These are phyloP conservation scores for Rhopilema esculentum DNA, from an alignment of 30 jellyfish, hydroid and myxozoan species.

Conservation along the genomic window DNA sequence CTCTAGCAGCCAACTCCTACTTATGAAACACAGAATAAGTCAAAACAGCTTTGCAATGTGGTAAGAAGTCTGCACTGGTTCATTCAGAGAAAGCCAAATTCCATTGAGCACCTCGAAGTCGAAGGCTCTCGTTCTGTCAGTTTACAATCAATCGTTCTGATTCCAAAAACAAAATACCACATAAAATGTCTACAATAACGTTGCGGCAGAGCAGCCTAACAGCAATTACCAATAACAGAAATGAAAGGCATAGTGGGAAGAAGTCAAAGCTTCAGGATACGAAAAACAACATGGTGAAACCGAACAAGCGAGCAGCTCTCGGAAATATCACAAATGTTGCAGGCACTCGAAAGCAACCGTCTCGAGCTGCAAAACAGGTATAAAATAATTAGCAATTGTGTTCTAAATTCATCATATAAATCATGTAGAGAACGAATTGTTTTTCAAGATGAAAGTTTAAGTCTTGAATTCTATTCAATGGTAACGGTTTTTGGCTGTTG, in stretches of 20 bases:
- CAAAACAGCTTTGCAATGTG: not conserved
- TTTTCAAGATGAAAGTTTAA: not conserved
- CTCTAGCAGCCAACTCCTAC: not conserved
- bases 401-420: not conserved
- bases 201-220: constrained; percentile 62
- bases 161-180: not conserved
- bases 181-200: constrained; percentile 49
- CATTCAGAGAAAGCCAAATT: constrained; percentile 42
- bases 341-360: constrained; percentile 91
- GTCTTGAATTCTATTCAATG: too few relatives aligned
- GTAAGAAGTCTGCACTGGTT: not conserved
- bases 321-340: constrained; percentile 84
- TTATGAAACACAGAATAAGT: not conserved
- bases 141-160: constrained; percentile 1
- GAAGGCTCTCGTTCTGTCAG: constrained; percentile 38
- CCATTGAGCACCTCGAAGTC: constrained; percentile 48
- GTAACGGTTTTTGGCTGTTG: not conserved
- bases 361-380: constrained; percentile 93
- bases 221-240: constrained; percentile 20
- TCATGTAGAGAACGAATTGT: not conserved
- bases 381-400: not conserved
- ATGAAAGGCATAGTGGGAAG: constrained; percentile 66
- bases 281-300: constrained; percentile 78
- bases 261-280: constrained; percentile 75
- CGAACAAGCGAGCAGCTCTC: constrained; percentile 89